phyloP scores from a whole-genome alignment of 2,113 vertebrate genomes.

The Pteronura brasiliensis region DNA sequence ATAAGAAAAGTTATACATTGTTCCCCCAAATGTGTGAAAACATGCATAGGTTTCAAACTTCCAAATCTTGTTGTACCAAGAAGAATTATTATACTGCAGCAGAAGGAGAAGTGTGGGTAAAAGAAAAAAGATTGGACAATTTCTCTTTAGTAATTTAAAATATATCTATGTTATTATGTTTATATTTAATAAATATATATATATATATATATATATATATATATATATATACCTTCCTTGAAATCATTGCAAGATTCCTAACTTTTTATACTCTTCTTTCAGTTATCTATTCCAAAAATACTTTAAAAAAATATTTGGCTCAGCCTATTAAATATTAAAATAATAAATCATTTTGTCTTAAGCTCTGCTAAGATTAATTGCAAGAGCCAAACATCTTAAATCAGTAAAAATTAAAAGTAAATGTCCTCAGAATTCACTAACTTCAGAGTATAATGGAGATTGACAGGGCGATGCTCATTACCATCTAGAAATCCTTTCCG shows the following conservation, averaged over 20 bases:
- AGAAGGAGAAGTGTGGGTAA: not conserved
- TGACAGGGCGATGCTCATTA: accelerated
- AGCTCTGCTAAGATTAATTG: not conserved
- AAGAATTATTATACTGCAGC: not conserved
- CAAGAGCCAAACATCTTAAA: not conserved
- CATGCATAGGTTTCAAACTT: not conserved
- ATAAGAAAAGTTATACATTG: not conserved
- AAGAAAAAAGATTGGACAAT: not conserved
- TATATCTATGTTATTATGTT: not conserved
- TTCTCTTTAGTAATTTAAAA: not conserved
- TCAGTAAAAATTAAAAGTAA: not conserved
- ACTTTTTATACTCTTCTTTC: slow-evolving; percentile 10
- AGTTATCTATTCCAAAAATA: not conserved
- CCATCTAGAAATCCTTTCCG: not conserved
- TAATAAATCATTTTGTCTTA: not conserved
- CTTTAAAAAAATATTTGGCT: slow-evolving; percentile 46
- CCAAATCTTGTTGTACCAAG: not conserved
- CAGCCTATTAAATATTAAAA: not conserved
- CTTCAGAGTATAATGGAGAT: too few species aligned
- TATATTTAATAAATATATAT: not conserved
- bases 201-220: too few species aligned
- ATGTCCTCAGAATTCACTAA: not conserved
- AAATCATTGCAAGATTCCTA: not conserved
- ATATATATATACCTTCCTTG: not conserved
- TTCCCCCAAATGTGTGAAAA: not conserved